Base-by-base conservation (phyloP, 1,140 invertebrate genomes). In the Temnothorax nylanderi region DNA sequence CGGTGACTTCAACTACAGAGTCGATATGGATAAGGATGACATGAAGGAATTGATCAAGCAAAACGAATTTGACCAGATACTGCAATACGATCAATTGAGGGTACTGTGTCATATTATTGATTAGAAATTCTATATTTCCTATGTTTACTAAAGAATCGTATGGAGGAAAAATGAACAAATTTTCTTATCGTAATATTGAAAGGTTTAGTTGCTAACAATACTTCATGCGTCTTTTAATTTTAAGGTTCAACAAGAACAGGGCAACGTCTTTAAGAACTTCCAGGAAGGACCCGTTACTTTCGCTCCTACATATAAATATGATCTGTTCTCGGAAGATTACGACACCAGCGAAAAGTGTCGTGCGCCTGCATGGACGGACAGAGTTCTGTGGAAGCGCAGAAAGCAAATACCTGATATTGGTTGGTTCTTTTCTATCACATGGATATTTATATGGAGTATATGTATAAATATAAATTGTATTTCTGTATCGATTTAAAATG, bases 1-100 rank as follows among this genome's bases (percentile, higher is more conserved):
- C 95, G 99, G 99, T 0, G 99, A 99, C 96, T 99, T 99, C 95
- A 99, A 99, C 95, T 99, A 99, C 94, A 96, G 99, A 80, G 98
- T 99, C 86, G 99, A 99, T 94, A 97, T 99, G 96, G 97, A 98
- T 76, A 99, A 99, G 93, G 99, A 99, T 16, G 98, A 99, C 93
- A 97, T 99, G 85, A 98, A 99, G 94, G 97, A 98, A 80, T 95
- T 98, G 85, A 97, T 99, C 2, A 96, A 96, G 69, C 96, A 97
- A 82, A 97, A 98, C 85, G 98, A 99, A 93, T 97, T 98, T 87
- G 95, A 97, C 82, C 95, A 97, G 64, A 96, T 99, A 64, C 95
- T 99, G 26, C 96, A 98, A 88, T 96, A 97, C 93, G 99, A 99
- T 96, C 99, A 99, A 95, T 95, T 99, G 6, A 97, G 96, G 89